Percentiles rank a stretch among this genome's conserved stretches.
Conservation (phyloP, 1,140 invertebrate genomes). For the Amphibalanus amphitrite region DNA sequence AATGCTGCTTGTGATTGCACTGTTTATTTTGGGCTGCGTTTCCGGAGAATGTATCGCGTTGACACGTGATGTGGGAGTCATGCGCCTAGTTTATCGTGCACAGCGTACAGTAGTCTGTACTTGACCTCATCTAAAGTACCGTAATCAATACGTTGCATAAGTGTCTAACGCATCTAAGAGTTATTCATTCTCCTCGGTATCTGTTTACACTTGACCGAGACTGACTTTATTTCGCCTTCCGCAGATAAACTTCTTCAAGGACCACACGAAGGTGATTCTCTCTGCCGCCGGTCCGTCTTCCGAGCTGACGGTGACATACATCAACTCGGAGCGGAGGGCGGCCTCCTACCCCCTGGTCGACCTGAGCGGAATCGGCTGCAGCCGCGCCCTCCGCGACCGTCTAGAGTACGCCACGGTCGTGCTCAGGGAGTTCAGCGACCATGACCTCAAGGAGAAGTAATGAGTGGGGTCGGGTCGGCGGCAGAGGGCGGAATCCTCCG, state of each 20-base stretch:
- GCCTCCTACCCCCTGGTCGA: slow-evolving; percentile 38
- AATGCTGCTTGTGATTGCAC: not conserved
- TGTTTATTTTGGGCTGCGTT: not conserved
- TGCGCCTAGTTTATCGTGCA: no score
- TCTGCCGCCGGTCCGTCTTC: slow-evolving; percentile 17
- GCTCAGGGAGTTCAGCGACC: slow-evolving; percentile 31
- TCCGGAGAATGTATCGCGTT: no score
- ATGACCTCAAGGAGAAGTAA: slow-evolving; percentile 24
- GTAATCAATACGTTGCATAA: no score
- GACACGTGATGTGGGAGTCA: no score
- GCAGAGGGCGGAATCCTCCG: no score
- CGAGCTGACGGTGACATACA: slow-evolving; percentile 35
- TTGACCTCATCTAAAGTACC: no score
- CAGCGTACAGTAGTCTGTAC: no score
- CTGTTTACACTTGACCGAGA: no score
- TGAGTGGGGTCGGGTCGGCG: no score
- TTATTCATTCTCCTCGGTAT: no score
- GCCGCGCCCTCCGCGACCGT: slow-evolving; percentile 35
- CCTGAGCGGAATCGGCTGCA: slow-evolving; percentile 38
- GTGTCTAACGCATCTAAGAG: no score
- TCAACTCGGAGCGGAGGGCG: slow-evolving; percentile 37
- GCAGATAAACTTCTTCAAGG: slow-evolving; percentile 44
- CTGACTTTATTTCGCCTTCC: slow-evolving; percentile 12
- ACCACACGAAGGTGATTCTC: slow-evolving; percentile 42
- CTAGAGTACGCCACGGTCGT: slow-evolving; percentile 38